phyloP scores from a whole-genome alignment of 2,113 vertebrate genomes.

The Bettongia penicillata region DNA sequence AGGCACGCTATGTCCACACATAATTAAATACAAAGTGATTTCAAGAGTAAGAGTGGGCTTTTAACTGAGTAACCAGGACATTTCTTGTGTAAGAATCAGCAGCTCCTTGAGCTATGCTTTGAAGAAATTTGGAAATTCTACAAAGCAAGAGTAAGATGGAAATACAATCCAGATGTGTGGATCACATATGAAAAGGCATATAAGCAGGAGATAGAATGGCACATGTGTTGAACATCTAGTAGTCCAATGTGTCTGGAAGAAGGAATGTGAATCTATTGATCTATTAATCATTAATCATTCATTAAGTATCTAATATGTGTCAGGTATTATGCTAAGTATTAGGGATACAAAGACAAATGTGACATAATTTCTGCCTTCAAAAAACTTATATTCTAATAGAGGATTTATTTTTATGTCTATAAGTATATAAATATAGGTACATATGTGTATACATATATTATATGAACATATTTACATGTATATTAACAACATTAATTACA shows the following conservation, averaged over 20 bases:
- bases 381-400: background rate
- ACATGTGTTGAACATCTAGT: background rate
- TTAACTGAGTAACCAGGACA: background rate
- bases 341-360: background rate
- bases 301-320: background rate
- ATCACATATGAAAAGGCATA: background rate
- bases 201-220: background rate
- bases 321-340: background rate
- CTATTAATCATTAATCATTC: background rate
- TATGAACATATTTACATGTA: background rate
- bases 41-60: background rate
- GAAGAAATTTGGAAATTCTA: background rate
- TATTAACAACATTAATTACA: background rate
- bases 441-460: background rate
- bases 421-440: background rate
- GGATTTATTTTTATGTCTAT: background rate
- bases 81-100: background rate
- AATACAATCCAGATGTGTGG: background rate
- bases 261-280: background rate
- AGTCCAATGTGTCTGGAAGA: background rate
- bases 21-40: background rate
- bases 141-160: background rate
- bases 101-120: background rate
- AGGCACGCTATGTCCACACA: background rate
- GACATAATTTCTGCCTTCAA: background rate